Evolutionary conservation across 2,888 invertebrate species (phyloP), one percentile per base, ranked within the genome.

Genomic region (Ophioninae sp.): DNA sequence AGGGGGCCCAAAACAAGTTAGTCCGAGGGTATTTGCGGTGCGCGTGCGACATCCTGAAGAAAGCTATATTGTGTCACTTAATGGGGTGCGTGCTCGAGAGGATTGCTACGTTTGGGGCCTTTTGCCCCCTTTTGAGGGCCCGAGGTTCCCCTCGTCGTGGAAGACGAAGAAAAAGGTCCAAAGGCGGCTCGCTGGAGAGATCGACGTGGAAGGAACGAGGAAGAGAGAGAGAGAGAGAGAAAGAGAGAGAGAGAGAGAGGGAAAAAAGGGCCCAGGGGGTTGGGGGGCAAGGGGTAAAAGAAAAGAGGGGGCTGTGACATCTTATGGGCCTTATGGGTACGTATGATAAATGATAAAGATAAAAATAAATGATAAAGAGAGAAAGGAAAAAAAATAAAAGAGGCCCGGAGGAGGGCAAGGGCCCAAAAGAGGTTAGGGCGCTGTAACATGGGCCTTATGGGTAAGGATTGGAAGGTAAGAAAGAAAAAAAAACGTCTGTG

Each of bases 51-150:
- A 89, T 89, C 87, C 87, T 82, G 87, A 89, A 90, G 90, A 90
- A 90, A 90, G 86, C 87, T n/a, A n/a, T 88, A 90, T 88, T 88
- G 90, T 88, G 89, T 91, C 90, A 91, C 88, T 90, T 90, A 91
- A 90, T 90, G 90, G 88, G 86, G 90, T 88, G 88, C 89, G 88
- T 88, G 85, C 86, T 85, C 84, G 87, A 84, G 87, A 87, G 87
- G 86, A 61, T 89, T 87, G 89, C 86, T 87, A 85, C 86, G 87
- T 79, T 82, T 84, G 71, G 23, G 22, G 41, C 68, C 71, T 77
- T 30, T 58, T 72, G n/a, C 7, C 37, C 64, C 67, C 68, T 71
- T 76, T 63, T 79, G 51, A n/a, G n/a, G n/a, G n/a, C n/a, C n/a
- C n/a, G n/a, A n/a, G n/a, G n/a, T n/a, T n/a, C n/a, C n/a, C n/a